Conservation (phyloP, 2,888 invertebrate genomes). For the Listrodromus nycthemerus region DNA sequence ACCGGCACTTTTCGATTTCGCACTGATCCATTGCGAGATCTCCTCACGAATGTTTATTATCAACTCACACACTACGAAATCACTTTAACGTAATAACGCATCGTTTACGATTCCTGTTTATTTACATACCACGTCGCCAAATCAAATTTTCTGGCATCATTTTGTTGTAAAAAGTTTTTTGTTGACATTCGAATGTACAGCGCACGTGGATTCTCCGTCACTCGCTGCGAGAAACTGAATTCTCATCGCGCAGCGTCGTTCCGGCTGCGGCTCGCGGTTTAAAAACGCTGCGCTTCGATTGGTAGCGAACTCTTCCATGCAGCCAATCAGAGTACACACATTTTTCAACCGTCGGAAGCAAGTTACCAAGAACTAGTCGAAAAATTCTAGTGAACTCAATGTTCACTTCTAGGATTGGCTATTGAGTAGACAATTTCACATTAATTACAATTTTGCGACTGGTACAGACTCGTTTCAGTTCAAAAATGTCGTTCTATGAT, state of each 20-base stretch:
- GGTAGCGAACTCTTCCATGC: background rate
- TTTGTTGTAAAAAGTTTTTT: constrained; percentile 1
- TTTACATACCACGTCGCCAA: background rate
- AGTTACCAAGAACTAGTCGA: too few relatives aligned
- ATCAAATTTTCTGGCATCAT: background rate
- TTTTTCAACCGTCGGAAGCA: background rate
- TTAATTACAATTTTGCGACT: too few relatives aligned
- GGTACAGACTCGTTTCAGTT: too few relatives aligned
- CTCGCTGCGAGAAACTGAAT: constrained; percentile 7
- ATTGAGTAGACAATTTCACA: too few relatives aligned
- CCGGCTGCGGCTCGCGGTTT: background rate
- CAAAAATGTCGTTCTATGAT: too few relatives aligned
- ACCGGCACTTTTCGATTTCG: background rate
- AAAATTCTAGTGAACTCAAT: too few relatives aligned
- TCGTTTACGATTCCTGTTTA: background rate
- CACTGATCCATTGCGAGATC: background rate
- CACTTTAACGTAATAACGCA: background rate
- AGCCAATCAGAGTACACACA: background rate
- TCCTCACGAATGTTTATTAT: background rate
- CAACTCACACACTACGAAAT: background rate
- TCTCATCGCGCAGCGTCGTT: background rate
- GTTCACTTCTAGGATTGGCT: too few relatives aligned
- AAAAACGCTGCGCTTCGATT: background rate
- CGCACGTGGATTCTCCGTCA: constrained; percentile 41
- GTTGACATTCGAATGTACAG: constrained; percentile 5